Conservation (phyloP, 2,113 vertebrate species). For the Ardeotis arabs region DNA sequence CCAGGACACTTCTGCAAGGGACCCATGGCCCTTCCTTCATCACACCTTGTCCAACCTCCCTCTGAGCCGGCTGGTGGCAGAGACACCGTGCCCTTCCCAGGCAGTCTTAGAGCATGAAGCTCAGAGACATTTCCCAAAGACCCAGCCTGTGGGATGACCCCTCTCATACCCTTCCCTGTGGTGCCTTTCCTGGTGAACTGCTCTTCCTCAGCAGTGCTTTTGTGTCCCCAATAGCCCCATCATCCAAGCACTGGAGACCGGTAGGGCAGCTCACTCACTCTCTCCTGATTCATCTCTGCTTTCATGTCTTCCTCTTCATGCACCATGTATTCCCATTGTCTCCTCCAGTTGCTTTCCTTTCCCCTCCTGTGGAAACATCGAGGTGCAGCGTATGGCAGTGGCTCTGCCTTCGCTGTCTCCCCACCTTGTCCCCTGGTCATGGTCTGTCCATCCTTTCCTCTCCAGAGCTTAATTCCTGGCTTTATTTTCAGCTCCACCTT, state of each 20-base stretch:
- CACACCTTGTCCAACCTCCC: background rate
- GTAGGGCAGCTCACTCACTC: background rate
- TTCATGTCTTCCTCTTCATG: background rate
- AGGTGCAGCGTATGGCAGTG: rapidly evolving
- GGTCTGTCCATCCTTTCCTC: background rate
- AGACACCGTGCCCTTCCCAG: rapidly evolving
- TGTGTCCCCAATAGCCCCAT: rapidly evolving
- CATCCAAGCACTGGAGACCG: rapidly evolving
- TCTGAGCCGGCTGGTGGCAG: background rate
- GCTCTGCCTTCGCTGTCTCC: background rate
- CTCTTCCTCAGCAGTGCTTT: background rate
- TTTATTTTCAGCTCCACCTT: background rate
- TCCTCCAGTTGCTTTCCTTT: background rate
- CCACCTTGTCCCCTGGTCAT: rapidly evolving
- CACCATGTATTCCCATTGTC: rapidly evolving
- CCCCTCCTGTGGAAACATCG: rapidly evolving
- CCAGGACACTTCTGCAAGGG: background rate
- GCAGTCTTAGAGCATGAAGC: background rate
- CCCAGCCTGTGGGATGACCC: too few species aligned
- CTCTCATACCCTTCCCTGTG: background rate
- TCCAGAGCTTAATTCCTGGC: background rate
- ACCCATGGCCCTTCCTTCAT: rapidly evolving
- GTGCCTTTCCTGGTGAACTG: background rate
- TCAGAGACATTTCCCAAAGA: background rate
- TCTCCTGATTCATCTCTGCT: background rate